These are phyloP conservation scores for Ctenosaura bakeri DNA, from an alignment of 2,797 vertebrate species.

Conservation along the genomic window DNA sequence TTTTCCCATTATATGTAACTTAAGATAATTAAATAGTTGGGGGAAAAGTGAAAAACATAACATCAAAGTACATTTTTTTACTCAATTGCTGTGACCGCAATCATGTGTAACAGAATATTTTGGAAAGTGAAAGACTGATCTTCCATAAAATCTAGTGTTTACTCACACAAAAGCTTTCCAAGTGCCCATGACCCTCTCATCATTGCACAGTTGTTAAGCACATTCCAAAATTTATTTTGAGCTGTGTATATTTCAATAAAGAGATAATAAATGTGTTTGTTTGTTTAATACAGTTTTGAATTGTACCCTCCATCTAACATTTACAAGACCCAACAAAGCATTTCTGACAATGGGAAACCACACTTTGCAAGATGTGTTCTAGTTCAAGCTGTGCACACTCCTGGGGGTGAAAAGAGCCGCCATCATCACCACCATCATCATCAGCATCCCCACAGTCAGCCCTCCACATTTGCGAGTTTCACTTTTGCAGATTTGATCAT, in stretches of 20 bases:
- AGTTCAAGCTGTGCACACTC: neutral
- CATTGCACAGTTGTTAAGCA: neutral
- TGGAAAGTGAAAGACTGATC: neutral
- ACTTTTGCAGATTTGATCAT: too few relatives aligned
- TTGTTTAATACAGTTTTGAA: neutral
- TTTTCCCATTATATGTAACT: neutral
- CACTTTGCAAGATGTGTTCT: neutral
- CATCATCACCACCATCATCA: too few relatives aligned
- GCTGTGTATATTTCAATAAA: neutral
- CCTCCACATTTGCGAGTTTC: too few relatives aligned
- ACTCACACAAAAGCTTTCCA: neutral
- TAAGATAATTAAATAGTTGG: neutral
- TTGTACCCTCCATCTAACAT: neutral
- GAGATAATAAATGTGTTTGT: neutral
- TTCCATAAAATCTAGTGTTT: neutral
- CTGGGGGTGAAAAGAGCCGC: neutral
- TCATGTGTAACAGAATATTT: too few relatives aligned
- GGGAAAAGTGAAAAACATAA: too few relatives aligned
- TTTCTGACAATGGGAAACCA: neutral
- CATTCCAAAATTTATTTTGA: neutral
- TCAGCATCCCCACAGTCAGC: too few relatives aligned
- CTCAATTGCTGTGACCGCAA: neutral
- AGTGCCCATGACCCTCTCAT: neutral
- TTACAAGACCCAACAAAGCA: neutral
- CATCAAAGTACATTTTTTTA: neutral